Evolutionary conservation across 2,888 invertebrate species (phyloP).

Genomic region (Chloroclysta siterata): DNA sequence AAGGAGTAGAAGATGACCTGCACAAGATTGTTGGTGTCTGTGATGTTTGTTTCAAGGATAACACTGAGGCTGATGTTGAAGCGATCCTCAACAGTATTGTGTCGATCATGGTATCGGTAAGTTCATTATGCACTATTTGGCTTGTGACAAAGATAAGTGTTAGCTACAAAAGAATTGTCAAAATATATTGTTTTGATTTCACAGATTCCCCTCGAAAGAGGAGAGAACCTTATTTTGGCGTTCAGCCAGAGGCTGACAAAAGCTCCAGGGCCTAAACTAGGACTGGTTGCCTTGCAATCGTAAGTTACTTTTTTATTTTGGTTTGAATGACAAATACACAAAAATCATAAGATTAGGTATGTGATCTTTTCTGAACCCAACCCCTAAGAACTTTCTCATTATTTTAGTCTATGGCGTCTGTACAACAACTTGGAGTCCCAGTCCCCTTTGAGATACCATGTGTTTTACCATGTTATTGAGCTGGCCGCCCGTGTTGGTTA

Average conservation of each 20-base stretch:
- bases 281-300: slow-evolving; percentile 93
- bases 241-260: slow-evolving; percentile 97
- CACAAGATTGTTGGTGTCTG: slow-evolving; percentile 97
- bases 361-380: too few relatives aligned
- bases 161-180: too few relatives aligned
- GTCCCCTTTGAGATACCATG: slow-evolving; percentile 94
- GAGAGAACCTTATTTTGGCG: slow-evolving; percentile 94
- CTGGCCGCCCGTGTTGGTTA: slow-evolving; percentile 95
- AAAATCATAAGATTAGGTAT: too few relatives aligned
- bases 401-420: slow-evolving; percentile 92
- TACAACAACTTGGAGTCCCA: slow-evolving; percentile 95
- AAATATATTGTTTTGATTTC: slow-evolving; percentile 24
- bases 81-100: slow-evolving; percentile 97
- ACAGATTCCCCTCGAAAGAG: slow-evolving; percentile 93
- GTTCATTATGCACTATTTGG: slow-evolving; percentile 42
- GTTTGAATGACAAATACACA: background rate
- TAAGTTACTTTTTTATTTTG: slow-evolving; percentile 77
- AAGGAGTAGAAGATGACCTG: slow-evolving; percentile 96
- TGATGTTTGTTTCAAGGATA: slow-evolving; percentile 95
- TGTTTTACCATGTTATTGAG: slow-evolving; percentile 96
- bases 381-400: background rate
- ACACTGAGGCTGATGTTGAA: slow-evolving; percentile 94
- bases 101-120: slow-evolving; percentile 95
- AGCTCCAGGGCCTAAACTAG: slow-evolving; percentile 92
- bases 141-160: background rate